Percentiles rank a stretch among this genome's conserved stretches.
Conservation (phyloP, 1,140 invertebrate genomes). For the Aphidius ervi region DNA sequence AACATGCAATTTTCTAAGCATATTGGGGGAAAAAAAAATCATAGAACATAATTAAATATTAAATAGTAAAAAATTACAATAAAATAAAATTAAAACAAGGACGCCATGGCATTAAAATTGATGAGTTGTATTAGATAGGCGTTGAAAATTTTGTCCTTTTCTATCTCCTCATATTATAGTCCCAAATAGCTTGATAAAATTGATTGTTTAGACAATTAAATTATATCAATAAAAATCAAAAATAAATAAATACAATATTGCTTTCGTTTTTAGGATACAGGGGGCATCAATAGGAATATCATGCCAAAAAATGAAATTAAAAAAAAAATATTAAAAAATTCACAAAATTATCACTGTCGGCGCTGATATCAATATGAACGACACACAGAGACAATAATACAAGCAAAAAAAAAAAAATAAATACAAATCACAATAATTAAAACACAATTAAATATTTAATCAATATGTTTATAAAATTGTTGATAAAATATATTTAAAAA, state of each 20-base stretch:
- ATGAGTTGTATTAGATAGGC: too few relatives aligned
- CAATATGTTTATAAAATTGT: neutral
- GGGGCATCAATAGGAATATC: constrained; percentile 59
- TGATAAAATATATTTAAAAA: neutral
- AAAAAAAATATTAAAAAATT: constrained; percentile 55
- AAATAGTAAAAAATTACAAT: too few relatives aligned
- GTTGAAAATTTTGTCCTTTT: too few relatives aligned
- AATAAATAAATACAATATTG: constrained; percentile 35
- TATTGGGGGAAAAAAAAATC: too few relatives aligned
- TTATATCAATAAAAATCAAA: neutral
- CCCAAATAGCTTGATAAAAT: neutral
- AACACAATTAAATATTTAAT: neutral
- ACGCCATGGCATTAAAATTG: constrained; percentile 8
- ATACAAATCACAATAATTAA: neutral
- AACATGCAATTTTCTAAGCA: too few relatives aligned
- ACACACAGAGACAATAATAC: constrained; percentile 21
- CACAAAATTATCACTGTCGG: constrained; percentile 66
- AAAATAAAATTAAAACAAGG: constrained; percentile 10
- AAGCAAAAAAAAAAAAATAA: constrained; percentile 1
- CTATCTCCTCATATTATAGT: neutral
- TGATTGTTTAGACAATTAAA: neutral
- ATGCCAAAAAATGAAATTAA: too few relatives aligned
- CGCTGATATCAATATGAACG: constrained; percentile 67
- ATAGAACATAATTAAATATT: neutral
- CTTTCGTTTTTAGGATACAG: constrained; percentile 61